Evolutionary conservation across 1,140 invertebrate species (phyloP), one percentile per base, ranked within the genome.

Genomic region (Drosophila malerkotliana): DNA sequence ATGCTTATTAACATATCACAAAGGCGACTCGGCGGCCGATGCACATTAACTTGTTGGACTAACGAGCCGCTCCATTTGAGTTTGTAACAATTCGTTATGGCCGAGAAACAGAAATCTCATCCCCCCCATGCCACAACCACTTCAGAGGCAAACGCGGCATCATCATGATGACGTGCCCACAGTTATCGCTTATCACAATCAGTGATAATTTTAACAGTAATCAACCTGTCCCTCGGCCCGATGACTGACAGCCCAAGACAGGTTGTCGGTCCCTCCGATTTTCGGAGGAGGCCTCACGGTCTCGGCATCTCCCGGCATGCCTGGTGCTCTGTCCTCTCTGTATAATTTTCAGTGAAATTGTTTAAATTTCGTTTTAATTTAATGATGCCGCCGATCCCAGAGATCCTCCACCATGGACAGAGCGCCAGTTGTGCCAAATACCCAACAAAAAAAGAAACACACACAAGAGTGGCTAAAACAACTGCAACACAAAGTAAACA

Each of bases 171-270:
- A 79, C 79, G 83, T 88, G 83, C 83, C 77, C 83, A 88, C 83
- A 84, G 80, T 84, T 90, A 90, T 90, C 87, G 87, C 79, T 82
- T 85, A 90, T 90, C 87, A 90, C 87, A 90, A 90, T 90, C 87
- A 90, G 87, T 90, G 87, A 90, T 90, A 90, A 90, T 90, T 90
- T 90, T 82, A 90, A 90, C 87, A 90, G 87, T 90, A 90, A 90
- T 90, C 87, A 90, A 90, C 87, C 87, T 90, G 87, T 90, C 87
- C 78, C 54, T 75, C 49, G 28, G 57, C 47, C 61, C 58, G 49
- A 79, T 80, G 80, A 83, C 80, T 84, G 80, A 84, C 80, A 84
- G 76, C 44, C 76, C 54, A 53, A 61, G 79, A 82, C 80, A 84
- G 77, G 78, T 87, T 85, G 78, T 81, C 82, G 56, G 71, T 57